These are phyloP conservation scores for Yponomeuta evonymella DNA, from an alignment of 2,888 invertebrate genomes.

Conservation along the genomic window DNA sequence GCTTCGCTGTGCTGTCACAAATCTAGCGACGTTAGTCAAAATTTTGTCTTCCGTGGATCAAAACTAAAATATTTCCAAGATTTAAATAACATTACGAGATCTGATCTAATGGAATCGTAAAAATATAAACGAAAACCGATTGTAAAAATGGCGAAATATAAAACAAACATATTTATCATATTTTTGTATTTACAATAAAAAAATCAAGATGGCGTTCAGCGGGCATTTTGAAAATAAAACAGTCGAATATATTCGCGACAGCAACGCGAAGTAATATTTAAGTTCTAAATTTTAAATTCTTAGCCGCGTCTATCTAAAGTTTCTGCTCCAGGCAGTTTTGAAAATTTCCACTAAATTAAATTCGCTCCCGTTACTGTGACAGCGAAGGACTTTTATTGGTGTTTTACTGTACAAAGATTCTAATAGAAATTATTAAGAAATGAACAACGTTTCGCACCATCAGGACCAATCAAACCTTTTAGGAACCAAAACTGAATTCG, in stretches of 20 bases:
- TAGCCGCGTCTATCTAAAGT: slow-evolving; percentile 29
- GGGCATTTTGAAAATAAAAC: background rate
- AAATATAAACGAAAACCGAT: background rate
- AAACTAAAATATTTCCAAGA: too few species aligned
- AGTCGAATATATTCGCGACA: background rate
- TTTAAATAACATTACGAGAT: too few species aligned
- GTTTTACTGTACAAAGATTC: slow-evolving; percentile 4
- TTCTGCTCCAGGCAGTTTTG: slow-evolving; percentile 32
- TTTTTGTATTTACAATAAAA: background rate
- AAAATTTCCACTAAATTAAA: slow-evolving; percentile 7
- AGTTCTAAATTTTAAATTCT: slow-evolving; percentile 12
- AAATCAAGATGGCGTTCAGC: background rate
- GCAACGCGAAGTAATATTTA: background rate
- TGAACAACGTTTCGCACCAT: slow-evolving; percentile 1
- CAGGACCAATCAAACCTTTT: background rate
- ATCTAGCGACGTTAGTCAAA: background rate
- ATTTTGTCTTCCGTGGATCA: background rate
- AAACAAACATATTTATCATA: background rate
- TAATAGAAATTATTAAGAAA: background rate
- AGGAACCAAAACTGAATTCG: slow-evolving; percentile 4
- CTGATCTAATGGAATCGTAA: background rate
- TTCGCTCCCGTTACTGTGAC: slow-evolving; percentile 10
- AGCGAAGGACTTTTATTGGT: slow-evolving; percentile 4
- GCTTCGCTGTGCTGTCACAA: background rate
- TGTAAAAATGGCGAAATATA: too few species aligned